phyloP scores from a whole-genome alignment of 2,113 vertebrate genomes.

The Sander lucioperca region DNA sequence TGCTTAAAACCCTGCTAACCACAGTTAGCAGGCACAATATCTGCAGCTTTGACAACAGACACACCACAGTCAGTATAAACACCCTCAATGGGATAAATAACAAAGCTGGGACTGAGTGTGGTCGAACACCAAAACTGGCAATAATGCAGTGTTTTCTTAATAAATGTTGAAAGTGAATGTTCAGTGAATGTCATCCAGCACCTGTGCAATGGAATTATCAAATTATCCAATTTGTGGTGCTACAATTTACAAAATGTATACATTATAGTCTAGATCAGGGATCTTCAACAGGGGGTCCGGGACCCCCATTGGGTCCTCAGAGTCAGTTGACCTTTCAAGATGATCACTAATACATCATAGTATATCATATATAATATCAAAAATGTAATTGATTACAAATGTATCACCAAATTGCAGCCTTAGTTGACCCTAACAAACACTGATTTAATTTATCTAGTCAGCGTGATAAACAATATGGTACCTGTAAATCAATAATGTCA shows the following conservation, averaged over 20 bases:
- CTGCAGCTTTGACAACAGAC: background rate
- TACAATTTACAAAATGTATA: background rate
- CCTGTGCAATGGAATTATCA: background rate
- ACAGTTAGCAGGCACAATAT: background rate
- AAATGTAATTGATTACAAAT: no score
- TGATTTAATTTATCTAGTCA: background rate
- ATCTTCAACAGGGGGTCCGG: no score
- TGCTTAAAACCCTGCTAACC: conserved; percentile 2
- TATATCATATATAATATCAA: background rate
- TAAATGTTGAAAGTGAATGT: background rate
- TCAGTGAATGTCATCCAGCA: background rate
- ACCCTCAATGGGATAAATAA: background rate
- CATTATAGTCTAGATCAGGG: no score
- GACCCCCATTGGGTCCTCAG: no score
- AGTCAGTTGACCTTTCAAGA: background rate
- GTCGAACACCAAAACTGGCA: background rate
- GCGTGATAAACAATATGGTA: background rate
- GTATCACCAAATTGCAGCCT: background rate
- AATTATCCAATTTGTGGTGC: background rate
- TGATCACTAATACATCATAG: background rate
- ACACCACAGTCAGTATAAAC: background rate
- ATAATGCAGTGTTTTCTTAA: background rate
- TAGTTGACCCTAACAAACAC: background rate
- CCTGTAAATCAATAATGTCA: background rate
- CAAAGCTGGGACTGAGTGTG: background rate